Conservation (phyloP, 1,140 invertebrate genomes). For the Theocolax elegans region DNA sequence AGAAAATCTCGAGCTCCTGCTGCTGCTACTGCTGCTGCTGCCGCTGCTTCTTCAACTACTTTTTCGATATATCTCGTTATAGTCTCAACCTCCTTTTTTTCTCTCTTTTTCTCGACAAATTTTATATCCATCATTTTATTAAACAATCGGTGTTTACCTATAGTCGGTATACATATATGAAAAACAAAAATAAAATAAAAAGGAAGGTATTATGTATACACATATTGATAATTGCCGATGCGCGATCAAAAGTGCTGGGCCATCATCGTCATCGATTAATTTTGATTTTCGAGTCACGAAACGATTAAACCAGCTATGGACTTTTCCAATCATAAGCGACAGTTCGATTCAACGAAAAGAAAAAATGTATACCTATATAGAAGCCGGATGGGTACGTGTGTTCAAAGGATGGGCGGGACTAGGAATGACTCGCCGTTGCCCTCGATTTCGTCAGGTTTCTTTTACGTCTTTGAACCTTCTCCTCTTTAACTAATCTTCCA, state of each 20-base stretch:
- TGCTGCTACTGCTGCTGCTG: too few relatives aligned
- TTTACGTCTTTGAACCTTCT: too few relatives aligned
- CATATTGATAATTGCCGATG: constrained; percentile 28
- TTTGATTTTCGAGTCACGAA: constrained; percentile 54
- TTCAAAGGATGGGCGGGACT: constrained; percentile 58
- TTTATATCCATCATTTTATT: too few relatives aligned
- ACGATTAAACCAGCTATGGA: constrained; percentile 56
- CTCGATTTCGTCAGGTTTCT: neutral
- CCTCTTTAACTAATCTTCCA: neutral
- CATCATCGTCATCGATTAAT: constrained; percentile 33
- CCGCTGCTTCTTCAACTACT: too few relatives aligned
- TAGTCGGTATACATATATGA: too few relatives aligned
- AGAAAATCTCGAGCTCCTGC: too few relatives aligned
- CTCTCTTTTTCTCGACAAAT: neutral
- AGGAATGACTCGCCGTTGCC: constrained; percentile 60
- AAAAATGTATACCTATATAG: neutral
- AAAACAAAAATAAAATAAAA: constrained; percentile 16
- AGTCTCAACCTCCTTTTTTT: neutral
- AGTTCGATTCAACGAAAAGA: constrained; percentile 64
- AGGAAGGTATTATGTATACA: too few relatives aligned
- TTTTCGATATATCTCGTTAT: too few relatives aligned
- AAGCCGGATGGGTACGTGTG: constrained; percentile 44
- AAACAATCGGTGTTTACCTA: too few relatives aligned
- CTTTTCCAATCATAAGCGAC: constrained; percentile 67
- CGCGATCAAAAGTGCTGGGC: constrained; percentile 27